Conservation (phyloP, 2,113 vertebrate genomes). For the Melanostigma gelatinosum region DNA sequence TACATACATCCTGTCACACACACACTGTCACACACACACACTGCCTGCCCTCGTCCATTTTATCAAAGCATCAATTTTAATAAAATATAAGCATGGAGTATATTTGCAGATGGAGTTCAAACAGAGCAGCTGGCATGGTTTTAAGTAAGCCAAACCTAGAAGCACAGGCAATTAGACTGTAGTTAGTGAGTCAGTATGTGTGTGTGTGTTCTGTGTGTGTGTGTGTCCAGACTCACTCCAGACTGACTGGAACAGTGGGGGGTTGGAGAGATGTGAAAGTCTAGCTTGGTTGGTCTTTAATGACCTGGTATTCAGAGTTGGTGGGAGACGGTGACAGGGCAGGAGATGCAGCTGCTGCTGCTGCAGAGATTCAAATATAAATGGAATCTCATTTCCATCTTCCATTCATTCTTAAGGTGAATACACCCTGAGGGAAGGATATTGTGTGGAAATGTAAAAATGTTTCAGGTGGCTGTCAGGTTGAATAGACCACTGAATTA, state of each 20-base stretch:
- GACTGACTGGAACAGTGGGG: constrained; percentile 33
- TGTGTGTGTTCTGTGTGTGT: not conserved
- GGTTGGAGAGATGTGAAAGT: constrained; percentile 38
- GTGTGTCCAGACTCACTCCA: constrained; percentile 8
- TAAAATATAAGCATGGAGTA: constrained; percentile 22
- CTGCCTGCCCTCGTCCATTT: not conserved
- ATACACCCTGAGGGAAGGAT: constrained; percentile 10
- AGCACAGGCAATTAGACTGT: not conserved
- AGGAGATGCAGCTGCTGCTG: constrained; percentile 35
- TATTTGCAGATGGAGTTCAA: constrained; percentile 32
- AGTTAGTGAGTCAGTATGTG: not conserved
- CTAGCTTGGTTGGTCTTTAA: constrained; percentile 23
- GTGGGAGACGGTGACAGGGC: constrained; percentile 35
- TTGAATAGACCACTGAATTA: constrained; percentile 12
- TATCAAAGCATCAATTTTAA: constrained; percentile 9
- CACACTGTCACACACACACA: not conserved
- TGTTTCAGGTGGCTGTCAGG: constrained; percentile 13
- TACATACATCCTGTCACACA: not conserved
- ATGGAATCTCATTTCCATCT: constrained; percentile 44
- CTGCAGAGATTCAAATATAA: constrained; percentile 52
- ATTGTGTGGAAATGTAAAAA: constrained; percentile 14
- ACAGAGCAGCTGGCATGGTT: constrained; percentile 17
- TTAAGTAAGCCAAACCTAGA: constrained; percentile 20
- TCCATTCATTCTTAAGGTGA: constrained; percentile 23
- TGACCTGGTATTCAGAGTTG: constrained; percentile 55